Conservation (phyloP, 1,140 invertebrate species). For the Ridgeia piscesae region DNA sequence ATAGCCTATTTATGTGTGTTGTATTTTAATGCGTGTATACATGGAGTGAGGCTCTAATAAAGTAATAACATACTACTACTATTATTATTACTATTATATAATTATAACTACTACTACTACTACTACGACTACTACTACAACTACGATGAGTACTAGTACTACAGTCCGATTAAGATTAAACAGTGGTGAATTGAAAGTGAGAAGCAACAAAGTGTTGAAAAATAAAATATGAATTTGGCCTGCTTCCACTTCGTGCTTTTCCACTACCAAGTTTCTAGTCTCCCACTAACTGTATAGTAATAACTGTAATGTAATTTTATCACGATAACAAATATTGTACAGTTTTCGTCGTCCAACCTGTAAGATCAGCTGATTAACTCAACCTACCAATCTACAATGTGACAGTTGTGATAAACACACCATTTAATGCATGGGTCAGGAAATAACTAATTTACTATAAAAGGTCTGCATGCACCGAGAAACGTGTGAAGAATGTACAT, state of each 20-base stretch:
- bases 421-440: neutral
- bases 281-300: neutral
- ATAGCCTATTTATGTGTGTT: no score
- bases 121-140: no score
- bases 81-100: no score
- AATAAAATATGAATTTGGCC: neutral
- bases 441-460: slow-evolving; percentile 2
- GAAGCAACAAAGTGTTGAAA: neutral
- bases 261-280: neutral
- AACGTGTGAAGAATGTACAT: no score
- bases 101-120: no score
- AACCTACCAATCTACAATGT: neutral
- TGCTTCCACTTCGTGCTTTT: neutral
- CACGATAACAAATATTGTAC: neutral
- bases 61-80: no score
- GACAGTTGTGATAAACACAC: neutral
- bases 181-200: no score
- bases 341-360: neutral
- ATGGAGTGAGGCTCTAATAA: no score
- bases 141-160: no score
- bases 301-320: neutral
- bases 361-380: neutral
- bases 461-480: neutral
- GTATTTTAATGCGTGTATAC: no score
- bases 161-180: no score